Base-by-base conservation (phyloP, 2,797 vertebrate genomes). In the Hyperoplus lanceolatus region DNA sequence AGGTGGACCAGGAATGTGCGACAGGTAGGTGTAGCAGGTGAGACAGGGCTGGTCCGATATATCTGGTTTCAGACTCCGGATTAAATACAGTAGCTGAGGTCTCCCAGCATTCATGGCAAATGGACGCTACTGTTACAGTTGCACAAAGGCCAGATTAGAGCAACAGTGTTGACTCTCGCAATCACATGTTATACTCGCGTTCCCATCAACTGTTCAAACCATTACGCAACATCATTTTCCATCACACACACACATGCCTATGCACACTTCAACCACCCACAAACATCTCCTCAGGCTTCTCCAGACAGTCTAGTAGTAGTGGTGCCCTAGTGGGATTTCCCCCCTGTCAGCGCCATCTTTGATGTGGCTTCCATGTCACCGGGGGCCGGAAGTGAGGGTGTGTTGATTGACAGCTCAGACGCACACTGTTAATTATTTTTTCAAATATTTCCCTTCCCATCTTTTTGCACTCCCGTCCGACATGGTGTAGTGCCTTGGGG, bases 291-390 rank as follows among this genome's bases (percentile, higher is more conserved):
- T 78, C 71, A 36, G 81, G 86, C 77, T 83, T 69, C 70, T 71
- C 55, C 86, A 83, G 74, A 72, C 82, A 56, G 75, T 66, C 70
- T 80, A 29, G 57, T 38, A 9, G 72, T 85, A 43, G 72, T 38
- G 11, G 72, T 85, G 46, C 72, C 73, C 56, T 16, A 2, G 69
- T 82, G 81, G 89, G 86, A 84, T 89, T 93, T 81, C 70, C 90
- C 70, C 90, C 90, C 78, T 21, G 71, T 85, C 85, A 82, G 73
- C 66, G 59, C 29, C 2, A 6, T 42, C 83, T 93, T 93, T 93
- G 77, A 93, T 92, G 91, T 92, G 87, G 90, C 86, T 82, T 68
- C 69, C 53, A 7, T 88, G 92, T 91, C 89, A 89, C 91, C 64
- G 65, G 56, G 54, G 85, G 77, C 73, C 91, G 89, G 90, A 92